Conservation (phyloP, 2,888 invertebrate species). For the Chirona hameri region DNA sequence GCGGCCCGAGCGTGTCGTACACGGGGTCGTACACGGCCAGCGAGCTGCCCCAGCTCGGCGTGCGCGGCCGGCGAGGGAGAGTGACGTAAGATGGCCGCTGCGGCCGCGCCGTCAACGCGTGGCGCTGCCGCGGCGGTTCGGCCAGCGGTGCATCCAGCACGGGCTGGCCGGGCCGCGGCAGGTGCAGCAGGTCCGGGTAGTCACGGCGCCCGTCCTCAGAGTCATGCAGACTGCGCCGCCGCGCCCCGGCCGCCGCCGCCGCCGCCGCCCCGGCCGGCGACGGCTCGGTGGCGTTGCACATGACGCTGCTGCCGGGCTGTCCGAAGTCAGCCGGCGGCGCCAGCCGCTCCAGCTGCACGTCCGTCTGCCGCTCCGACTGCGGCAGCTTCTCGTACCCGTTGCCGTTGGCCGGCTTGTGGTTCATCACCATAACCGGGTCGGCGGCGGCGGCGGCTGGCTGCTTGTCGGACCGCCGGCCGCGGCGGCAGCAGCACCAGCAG, state of each 20-base stretch:
- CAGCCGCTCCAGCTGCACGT: slow-evolving; percentile 39
- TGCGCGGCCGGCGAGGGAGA: slow-evolving; percentile 40
- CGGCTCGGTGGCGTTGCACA: slow-evolving; percentile 44
- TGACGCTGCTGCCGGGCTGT: slow-evolving; percentile 56
- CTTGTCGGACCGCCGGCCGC: slow-evolving; percentile 48
- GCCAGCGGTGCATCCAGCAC: slow-evolving; percentile 24
- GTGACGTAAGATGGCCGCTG: slow-evolving; percentile 42
- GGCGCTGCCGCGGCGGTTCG: slow-evolving; percentile 34
- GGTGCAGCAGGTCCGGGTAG: slow-evolving; percentile 50
- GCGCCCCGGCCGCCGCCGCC: background rate
- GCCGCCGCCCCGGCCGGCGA: slow-evolving; percentile 33
- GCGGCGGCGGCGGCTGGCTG: slow-evolving; percentile 49
- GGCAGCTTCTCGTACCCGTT: slow-evolving; percentile 41
- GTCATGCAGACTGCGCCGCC: background rate
- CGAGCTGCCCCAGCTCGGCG: slow-evolving; percentile 45
- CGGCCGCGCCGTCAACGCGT: slow-evolving; percentile 30
- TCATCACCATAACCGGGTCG: slow-evolving; percentile 71
- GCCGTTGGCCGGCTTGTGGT: slow-evolving; percentile 37
- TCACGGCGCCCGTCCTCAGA: slow-evolving; percentile 48
- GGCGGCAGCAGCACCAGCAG: slow-evolving; percentile 51
- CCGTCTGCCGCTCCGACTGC: slow-evolving; percentile 42
- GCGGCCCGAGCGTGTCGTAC: slow-evolving; percentile 86
- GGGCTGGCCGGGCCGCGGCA: slow-evolving; percentile 36
- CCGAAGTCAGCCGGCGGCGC: slow-evolving; percentile 25
- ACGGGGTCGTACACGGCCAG: slow-evolving; percentile 54